Evolutionary conservation across 2,113 vertebrate species (phyloP).

Genomic region (Gracilinanus agilis): DNA sequence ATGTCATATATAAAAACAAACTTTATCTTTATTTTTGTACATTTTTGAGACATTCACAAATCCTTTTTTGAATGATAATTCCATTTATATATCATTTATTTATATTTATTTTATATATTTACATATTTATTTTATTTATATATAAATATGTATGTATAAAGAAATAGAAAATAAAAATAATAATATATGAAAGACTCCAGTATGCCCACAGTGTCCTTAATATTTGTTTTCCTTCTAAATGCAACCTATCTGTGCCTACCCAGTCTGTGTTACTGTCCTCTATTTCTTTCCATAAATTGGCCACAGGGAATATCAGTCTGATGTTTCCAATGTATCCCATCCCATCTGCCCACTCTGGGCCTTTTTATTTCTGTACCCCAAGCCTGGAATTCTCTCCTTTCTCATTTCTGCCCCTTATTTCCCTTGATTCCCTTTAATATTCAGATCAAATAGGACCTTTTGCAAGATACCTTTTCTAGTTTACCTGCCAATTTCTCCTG

Average conservation of each 20-base stretch:
- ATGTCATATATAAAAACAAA: neutral
- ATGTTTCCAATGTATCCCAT: neutral
- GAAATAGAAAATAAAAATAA: neutral
- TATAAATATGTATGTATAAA: neutral
- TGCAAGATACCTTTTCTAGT: neutral
- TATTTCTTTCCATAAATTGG: neutral
- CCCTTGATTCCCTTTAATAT: neutral
- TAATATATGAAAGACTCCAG: neutral
- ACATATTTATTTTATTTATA: too few species aligned
- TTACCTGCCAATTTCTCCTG: neutral
- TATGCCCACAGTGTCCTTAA: neutral
- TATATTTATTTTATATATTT: neutral
- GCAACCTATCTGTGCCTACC: neutral
- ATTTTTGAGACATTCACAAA: neutral
- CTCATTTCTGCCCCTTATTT: neutral
- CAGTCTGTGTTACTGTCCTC: neutral
- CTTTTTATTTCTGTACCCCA: neutral
- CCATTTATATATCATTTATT: too few species aligned
- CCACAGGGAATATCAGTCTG: neutral
- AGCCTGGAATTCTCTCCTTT: neutral
- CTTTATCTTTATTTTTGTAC: neutral
- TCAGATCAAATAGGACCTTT: neutral
- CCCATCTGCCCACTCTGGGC: neutral
- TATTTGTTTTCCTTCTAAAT: neutral
- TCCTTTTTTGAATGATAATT: neutral